A percentile compares a stretch with the other conserved stretches of the same genome.
Conservation (phyloP, 2,888 invertebrate genomes). For the Carcina quercana region DNA sequence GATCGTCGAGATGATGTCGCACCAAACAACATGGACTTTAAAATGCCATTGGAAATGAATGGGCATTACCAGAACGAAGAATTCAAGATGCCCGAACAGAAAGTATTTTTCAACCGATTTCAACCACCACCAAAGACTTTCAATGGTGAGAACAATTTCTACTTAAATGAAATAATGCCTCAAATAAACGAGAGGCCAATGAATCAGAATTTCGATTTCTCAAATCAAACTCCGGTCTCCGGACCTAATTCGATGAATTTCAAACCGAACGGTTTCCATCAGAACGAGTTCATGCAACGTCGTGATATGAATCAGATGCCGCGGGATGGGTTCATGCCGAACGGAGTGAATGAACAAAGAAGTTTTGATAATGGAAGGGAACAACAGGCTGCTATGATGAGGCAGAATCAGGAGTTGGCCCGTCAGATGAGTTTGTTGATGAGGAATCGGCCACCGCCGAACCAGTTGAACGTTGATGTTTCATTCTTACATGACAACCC, state of each 20-base stretch:
- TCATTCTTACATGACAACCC: conserved; percentile 60
- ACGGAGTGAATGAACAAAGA: conserved; percentile 39
- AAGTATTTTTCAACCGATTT: conserved; percentile 46
- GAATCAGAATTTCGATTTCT: conserved; percentile 48
- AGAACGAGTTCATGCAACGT: conserved; percentile 49
- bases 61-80: conserved; percentile 49
- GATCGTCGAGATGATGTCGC: conserved; percentile 41
- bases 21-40: conserved; percentile 45
- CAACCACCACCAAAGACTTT: conserved; percentile 47
- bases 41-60: conserved; percentile 50
- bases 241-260: conserved; percentile 35
- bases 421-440: conserved; percentile 60
- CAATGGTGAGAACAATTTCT: conserved; percentile 39
- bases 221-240: conserved; percentile 40
- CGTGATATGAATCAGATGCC: conserved; percentile 47
- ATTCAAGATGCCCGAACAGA: conserved; percentile 46
- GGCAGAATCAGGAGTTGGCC: conserved; percentile 60
- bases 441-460: conserved; percentile 57
- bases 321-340: conserved; percentile 41
- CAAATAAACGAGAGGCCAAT: conserved; percentile 42
- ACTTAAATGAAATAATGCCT: conserved; percentile 46
- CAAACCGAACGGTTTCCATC: conserved; percentile 55
- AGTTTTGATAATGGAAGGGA: conserved; percentile 48
- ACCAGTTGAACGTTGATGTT: conserved; percentile 59
- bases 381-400: conserved; percentile 45